These are phyloP conservation scores for Pogonomyrmex barbatus DNA, from an alignment of 1,140 invertebrate genomes.

Conservation along the genomic window DNA sequence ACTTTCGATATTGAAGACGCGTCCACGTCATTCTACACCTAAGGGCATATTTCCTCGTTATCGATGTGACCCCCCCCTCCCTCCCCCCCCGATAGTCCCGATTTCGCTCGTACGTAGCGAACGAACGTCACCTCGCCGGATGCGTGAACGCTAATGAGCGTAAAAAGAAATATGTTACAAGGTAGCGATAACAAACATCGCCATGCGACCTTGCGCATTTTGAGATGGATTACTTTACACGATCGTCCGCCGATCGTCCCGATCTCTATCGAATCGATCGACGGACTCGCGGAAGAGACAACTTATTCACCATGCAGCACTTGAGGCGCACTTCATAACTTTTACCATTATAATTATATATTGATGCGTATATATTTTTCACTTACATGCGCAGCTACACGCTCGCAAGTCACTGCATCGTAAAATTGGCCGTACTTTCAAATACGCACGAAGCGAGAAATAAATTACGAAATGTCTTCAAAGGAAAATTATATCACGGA, in stretches of 20 bases:
- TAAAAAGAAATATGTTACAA: constrained; percentile 76
- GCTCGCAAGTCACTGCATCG: background rate
- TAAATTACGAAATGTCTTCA: constrained; percentile 32
- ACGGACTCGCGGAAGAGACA: background rate
- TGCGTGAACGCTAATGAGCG: constrained; percentile 56
- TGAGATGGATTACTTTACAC: constrained; percentile 59
- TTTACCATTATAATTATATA: constrained; percentile 11
- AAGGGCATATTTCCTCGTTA: constrained; percentile 63
- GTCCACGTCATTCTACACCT: constrained; percentile 41
- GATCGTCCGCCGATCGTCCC: background rate
- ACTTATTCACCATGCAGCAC: too few species aligned
- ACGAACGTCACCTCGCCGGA: constrained; percentile 51
- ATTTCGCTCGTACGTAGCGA: constrained; percentile 17
- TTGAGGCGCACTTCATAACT: background rate
- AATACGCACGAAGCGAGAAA: background rate
- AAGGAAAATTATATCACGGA: background rate
- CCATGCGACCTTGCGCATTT: constrained; percentile 62
- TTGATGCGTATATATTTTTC: background rate
- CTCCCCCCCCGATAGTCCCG: constrained; percentile 11
- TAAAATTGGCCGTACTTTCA: constrained; percentile 41
- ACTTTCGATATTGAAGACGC: constrained; percentile 19
- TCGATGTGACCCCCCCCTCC: constrained; percentile 20
- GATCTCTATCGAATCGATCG: background rate
- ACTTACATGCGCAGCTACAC: background rate
- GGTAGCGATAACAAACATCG: constrained; percentile 66